Evolutionary conservation across 2,797 vertebrate genomes (phyloP).

Genomic region (Bradypus variegatus): DNA sequence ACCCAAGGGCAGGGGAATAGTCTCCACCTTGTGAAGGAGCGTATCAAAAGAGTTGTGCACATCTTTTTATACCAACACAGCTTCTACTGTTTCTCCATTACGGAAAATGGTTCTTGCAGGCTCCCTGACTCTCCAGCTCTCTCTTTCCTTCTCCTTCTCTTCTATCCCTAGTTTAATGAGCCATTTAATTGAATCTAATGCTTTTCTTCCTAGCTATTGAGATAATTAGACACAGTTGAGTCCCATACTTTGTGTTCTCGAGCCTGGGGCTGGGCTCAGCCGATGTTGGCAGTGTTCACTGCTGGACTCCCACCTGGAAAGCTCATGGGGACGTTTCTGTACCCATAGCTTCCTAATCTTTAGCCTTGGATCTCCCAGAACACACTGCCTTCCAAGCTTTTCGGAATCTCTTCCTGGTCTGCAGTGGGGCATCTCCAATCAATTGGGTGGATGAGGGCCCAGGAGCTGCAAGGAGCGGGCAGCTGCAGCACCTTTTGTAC

Average conservation of each 20-base stretch:
- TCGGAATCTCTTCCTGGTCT: not conserved
- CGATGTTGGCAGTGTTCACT: not conserved
- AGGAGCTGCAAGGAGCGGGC: too few species aligned
- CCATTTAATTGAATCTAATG: not conserved
- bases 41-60: not conserved
- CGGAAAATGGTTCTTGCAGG: not conserved
- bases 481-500: not conserved
- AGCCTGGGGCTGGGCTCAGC: not conserved
- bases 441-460: not conserved
- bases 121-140: not conserved
- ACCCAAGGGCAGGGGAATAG: not conserved
- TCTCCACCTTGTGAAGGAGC: not conserved
- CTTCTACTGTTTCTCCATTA: not conserved
- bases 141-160: not conserved
- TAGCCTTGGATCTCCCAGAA: not conserved
- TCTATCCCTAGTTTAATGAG: not conserved
- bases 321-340: not conserved
- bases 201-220: not conserved
- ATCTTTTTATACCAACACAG: not conserved
- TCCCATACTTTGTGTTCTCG: not conserved
- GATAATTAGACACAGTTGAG: not conserved
- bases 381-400: not conserved
- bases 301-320: not conserved
- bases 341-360: not conserved
- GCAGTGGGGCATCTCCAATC: not conserved